phyloP scores from a whole-genome alignment of 2,888 invertebrate genomes.

The Scaptomyza tumidula region DNA sequence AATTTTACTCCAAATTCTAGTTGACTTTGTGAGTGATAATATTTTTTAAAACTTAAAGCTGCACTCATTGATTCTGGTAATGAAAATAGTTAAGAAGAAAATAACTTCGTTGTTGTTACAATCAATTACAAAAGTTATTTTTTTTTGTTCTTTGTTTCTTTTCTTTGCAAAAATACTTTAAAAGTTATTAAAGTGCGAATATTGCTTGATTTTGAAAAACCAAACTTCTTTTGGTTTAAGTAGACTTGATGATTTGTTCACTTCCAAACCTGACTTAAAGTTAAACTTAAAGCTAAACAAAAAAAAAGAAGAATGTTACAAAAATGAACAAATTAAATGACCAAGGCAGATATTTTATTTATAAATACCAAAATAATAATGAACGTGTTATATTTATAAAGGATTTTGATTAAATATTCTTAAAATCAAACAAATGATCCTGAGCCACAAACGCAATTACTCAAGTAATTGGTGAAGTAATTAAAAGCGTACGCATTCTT shows the following conservation, averaged over 20 bases:
- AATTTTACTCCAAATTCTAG: neutral
- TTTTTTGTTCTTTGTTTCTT: too few relatives aligned
- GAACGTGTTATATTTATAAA: too few relatives aligned
- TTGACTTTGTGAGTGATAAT: neutral
- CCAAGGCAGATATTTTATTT: too few relatives aligned
- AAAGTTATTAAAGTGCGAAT: neutral
- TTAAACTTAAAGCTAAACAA: too few relatives aligned
- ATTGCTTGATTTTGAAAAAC: neutral
- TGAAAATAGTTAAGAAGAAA: neutral
- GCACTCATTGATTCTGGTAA: neutral
- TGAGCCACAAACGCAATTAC: neutral
- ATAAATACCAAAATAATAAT: too few relatives aligned
- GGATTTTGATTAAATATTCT: neutral
- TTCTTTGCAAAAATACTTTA: neutral
- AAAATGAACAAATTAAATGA: too few relatives aligned
- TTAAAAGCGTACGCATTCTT: neutral
- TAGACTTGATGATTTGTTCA: too few relatives aligned
- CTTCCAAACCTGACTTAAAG: too few relatives aligned
- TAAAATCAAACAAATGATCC: neutral
- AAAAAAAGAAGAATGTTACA: too few relatives aligned
- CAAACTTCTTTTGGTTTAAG: neutral
- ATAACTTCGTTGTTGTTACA: too few relatives aligned
- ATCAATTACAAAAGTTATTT: too few relatives aligned
- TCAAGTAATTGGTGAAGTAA: neutral
- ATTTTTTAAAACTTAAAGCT: neutral